Evolutionary conservation across 2,113 vertebrate species (phyloP), one percentile per base, ranked within the genome.

Genomic region (Scatophagus argus): DNA sequence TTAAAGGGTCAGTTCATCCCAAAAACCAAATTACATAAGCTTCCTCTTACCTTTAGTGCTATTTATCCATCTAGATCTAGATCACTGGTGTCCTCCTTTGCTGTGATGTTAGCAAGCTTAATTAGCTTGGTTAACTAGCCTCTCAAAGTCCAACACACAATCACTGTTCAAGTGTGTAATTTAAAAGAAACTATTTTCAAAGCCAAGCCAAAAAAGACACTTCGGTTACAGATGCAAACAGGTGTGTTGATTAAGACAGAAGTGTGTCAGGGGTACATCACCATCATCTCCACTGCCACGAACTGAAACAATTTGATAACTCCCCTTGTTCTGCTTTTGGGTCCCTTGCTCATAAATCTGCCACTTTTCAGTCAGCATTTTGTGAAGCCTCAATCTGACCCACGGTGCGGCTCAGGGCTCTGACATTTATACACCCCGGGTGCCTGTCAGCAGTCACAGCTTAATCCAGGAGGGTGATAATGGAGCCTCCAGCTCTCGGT

Each of bases 391-490:
- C 39, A 27, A 59, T 58, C 49, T 63, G 87, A 79, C 68, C 83
- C 31, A 0, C 16, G 4, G 68, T 47, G 70, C 69, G 5, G 65
- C 52, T 54, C 8, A 0, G 25, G 13, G 67, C 69, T 13, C 34
- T 73, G 81, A 89, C 87, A 47, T 82, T 85, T 73, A 81, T 52
- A 11, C 76, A 38, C 70, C 86, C 81, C 0, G 25, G n/a, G 79
- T 47, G 83, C 55, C 82, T 84, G 77, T 85, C 86, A 82, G 76
- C 84, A 55, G 81, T 29, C 84, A 71, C 62, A 68, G 86, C 77
- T 85, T 83, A 59, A 72, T 84, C 85, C 85, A 61, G 71, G n/a
- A 32, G 83, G 89, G 90, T 87, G 90, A 86, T 86, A 79, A 90
- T 79, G 85, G 79, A 87, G 87, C 71, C 75, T 77, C 70, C 87